Conservation (phyloP, 2,113 vertebrate species). For the Corythaeola cristata region DNA sequence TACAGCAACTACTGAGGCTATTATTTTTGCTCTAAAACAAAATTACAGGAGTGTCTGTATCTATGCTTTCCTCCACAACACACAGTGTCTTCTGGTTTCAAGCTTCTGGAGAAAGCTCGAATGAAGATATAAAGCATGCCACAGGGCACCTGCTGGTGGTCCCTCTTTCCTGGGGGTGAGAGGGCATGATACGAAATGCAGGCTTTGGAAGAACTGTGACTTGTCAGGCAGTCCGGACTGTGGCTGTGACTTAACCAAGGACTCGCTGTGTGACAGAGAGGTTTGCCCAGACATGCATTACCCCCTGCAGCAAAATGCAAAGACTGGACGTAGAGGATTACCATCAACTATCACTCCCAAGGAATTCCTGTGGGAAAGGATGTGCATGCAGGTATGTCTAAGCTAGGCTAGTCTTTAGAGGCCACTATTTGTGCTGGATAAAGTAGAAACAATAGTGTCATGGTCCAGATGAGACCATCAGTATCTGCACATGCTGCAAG, state of each 20-base stretch:
- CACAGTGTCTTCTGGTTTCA: background rate
- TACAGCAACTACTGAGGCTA: background rate
- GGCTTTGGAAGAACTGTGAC: background rate
- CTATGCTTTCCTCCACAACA: background rate
- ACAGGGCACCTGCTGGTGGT: background rate
- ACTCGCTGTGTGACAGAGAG: background rate
- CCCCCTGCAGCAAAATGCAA: background rate
- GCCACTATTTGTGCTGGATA: background rate
- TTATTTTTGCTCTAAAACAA: background rate
- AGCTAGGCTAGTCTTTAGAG: background rate
- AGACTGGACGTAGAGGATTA: background rate
- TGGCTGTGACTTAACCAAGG: background rate
- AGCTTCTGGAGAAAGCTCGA: background rate
- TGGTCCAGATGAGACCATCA: background rate
- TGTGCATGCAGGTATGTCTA: background rate
- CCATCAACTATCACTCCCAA: background rate
- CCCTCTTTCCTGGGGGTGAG: background rate
- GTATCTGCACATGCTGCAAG: rapidly evolving
- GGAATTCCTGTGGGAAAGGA: background rate
- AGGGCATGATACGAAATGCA: background rate
- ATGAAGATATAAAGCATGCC: background rate
- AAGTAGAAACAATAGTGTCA: background rate
- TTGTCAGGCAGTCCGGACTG: background rate
- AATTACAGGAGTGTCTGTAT: background rate
- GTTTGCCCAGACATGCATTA: background rate